Evolutionary conservation across 2,113 vertebrate genomes (phyloP).

Genomic region (Peromyscus californicus): DNA sequence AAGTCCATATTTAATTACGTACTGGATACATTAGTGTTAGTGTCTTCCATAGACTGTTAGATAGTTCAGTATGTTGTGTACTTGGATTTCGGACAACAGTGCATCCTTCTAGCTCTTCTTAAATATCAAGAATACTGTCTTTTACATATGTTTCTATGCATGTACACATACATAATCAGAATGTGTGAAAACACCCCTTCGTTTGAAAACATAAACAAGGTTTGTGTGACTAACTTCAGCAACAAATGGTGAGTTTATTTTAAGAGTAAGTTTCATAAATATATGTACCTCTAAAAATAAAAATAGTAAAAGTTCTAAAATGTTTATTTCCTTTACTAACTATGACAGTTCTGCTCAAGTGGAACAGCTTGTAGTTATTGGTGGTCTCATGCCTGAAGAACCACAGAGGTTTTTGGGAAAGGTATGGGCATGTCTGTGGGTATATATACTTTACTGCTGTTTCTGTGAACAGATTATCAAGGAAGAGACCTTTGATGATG

Average conservation of each 20-base stretch:
- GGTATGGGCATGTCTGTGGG: neutral
- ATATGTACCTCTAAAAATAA: constrained; percentile 74
- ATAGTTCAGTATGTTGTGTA: neutral
- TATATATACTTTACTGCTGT: neutral
- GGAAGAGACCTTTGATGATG: neutral
- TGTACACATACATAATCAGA: constrained; percentile 65
- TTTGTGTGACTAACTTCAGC: constrained; percentile 72
- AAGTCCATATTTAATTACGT: neutral
- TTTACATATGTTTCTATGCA: constrained; percentile 72
- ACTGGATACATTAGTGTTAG: neutral
- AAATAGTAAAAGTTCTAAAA: constrained; percentile 66
- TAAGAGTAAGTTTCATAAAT: constrained; percentile 76
- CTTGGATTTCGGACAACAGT: constrained; percentile 29
- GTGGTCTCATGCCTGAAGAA: constrained; percentile 15
- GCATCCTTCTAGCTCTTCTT: neutral
- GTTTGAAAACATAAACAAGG: constrained; percentile 62
- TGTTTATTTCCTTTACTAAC: constrained; percentile 59
- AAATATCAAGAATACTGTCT: constrained; percentile 53
- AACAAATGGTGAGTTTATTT: constrained; percentile 79
- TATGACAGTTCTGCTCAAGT: constrained; percentile 60
- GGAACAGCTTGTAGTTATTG: constrained; percentile 62
- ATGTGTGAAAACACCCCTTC: constrained; percentile 48
- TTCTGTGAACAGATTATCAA: neutral
- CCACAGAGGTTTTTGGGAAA: neutral
- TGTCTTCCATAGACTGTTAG: constrained; percentile 3